Base-by-base conservation (phyloP, 2,888 invertebrate species). In the Acleris sparsana region DNA sequence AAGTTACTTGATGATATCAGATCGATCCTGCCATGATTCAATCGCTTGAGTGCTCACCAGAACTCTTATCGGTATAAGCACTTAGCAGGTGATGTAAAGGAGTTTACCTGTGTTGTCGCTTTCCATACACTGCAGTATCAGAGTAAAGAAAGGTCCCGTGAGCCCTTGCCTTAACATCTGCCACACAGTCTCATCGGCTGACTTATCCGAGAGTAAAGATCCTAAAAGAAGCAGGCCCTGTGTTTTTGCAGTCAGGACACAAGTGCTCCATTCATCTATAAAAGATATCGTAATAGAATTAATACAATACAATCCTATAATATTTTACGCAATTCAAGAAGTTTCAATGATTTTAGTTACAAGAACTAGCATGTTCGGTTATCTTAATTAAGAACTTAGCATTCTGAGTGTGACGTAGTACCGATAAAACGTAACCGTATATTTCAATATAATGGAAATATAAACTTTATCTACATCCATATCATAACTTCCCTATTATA, bases 181-280 rank as follows among this genome's bases (percentile, higher is more conserved):
- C 89, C 91, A 92, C 3, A 88, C 75, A 33, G 72, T 79, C 51
- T 86, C 84, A 5, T 71, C 71, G 0, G 87, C 85, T 0, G 80
- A 64, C 0, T 76, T 76, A 51, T 88, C 89, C 0, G 67, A 61
- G 9, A 90, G 67, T 55, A 92, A 57, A 5, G 80, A 72, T 0
- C 80, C 85, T 0, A 91, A 67, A 2, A 92, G 73, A 0, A 78
- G 69, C 59, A 90, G 62, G 0, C 80, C 80, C 56, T 90, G 87
- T 66, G 83, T 73, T n/a, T 80, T 82, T 53, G 87, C 82, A 13
- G 67, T 63, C 58, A 84, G 57, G 52, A 74, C 71, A 3, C 70
- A 72, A 5, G 62, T 62, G 5, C 75, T 75, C 22, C 60, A 62
- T 29, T 82, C 80, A 48, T 77, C 90, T 89, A 81, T 5, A 79